Percentiles rank a stretch among this genome's conserved stretches.
phyloP scores from a whole-genome alignment of 2,888 invertebrate species.

The Chaitophorus viminalis region DNA sequence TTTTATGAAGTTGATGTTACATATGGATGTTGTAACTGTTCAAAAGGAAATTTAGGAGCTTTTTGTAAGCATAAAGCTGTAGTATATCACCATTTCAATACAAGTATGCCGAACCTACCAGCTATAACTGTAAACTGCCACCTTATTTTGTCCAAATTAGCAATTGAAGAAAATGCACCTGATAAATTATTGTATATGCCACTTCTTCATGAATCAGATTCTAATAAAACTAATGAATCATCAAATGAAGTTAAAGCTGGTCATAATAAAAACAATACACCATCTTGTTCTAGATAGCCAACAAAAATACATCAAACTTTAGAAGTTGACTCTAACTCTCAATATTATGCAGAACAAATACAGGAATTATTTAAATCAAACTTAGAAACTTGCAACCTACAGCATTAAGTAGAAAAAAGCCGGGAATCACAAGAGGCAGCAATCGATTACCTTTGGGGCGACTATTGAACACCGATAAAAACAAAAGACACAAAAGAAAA shows the following conservation, averaged over 20 bases:
- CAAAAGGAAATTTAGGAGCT: too few relatives aligned
- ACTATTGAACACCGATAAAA: background rate
- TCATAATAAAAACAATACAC: background rate
- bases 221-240: constrained; percentile 16
- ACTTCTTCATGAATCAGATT: background rate
- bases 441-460: background rate
- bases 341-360: constrained; percentile 10
- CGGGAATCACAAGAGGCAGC: background rate
- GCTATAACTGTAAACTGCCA: too few relatives aligned
- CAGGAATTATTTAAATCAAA: constrained; percentile 21
- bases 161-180: constrained; percentile 2
- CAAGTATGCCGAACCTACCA: too few relatives aligned
- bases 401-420: background rate
- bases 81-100: too few relatives aligned
- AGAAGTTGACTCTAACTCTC: constrained; percentile 16
- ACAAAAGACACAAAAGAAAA: constrained; percentile 5
- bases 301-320: constrained; percentile 7
- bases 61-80: too few relatives aligned
- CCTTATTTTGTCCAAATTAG: background rate
- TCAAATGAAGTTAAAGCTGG: background rate
- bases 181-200: constrained; percentile 7
- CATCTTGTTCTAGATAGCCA: background rate
- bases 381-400: background rate
- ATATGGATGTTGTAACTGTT: too few relatives aligned
- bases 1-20: too few relatives aligned